phyloP scores from a whole-genome alignment of 1,140 invertebrate species.

The Musca vetustissima region DNA sequence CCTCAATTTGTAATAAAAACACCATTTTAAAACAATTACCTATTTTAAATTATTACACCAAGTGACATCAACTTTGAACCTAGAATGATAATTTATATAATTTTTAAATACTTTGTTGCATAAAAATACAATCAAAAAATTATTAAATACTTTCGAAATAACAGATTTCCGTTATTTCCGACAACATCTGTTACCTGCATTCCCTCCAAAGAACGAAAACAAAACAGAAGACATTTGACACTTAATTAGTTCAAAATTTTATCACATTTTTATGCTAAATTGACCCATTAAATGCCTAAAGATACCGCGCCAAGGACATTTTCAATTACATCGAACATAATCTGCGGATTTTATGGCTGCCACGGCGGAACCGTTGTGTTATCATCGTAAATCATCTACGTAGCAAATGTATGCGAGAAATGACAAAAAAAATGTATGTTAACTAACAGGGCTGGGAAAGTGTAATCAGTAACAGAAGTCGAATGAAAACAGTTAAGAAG shows the following conservation, averaged over 20 bases:
- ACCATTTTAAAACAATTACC: no score
- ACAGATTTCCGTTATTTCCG: no score
- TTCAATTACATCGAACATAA: conserved; percentile 18
- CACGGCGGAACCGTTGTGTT: not conserved
- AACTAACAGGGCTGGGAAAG: not conserved
- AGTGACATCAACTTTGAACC: no score
- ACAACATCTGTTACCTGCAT: not conserved
- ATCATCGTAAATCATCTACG: conserved; percentile 7
- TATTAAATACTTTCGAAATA: no score
- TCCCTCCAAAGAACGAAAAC: not conserved
- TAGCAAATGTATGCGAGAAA: not conserved
- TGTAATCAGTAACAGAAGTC: not conserved
- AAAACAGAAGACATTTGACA: conserved; percentile 7
- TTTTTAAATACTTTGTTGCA: no score
- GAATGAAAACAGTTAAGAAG: not conserved
- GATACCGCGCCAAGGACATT: not conserved
- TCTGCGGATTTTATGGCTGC: conserved; percentile 16
- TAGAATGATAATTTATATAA: no score
- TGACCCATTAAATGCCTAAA: not conserved
- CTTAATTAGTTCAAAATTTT: conserved; percentile 22
- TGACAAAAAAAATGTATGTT: not conserved
- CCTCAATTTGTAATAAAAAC: no score
- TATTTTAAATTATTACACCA: no score
- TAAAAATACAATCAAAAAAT: no score
- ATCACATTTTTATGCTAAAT: conserved; percentile 20